Percentiles rank a stretch among this genome's conserved stretches.
Evolutionary conservation across 2,113 vertebrate genomes (phyloP).

Genomic region (Poecile atricapillus): DNA sequence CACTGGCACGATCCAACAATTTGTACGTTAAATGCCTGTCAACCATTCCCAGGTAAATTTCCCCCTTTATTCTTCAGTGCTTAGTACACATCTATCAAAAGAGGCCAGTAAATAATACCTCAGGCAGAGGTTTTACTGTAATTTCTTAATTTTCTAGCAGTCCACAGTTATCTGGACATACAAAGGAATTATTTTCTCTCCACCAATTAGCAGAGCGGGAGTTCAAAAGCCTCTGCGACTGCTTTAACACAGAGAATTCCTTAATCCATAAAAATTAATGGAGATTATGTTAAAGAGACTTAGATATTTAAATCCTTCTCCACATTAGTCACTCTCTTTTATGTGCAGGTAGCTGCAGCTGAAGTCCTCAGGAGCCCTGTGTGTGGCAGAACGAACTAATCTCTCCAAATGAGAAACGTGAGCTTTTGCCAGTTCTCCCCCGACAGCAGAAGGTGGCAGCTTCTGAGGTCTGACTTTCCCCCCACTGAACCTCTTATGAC

Average conservation of each 20-base stretch:
- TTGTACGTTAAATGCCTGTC: background rate
- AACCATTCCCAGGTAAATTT: background rate
- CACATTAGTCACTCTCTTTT: slow-evolving; percentile 5
- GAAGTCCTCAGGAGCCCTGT: background rate
- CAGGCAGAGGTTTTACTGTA: background rate
- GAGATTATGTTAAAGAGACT: slow-evolving; percentile 49
- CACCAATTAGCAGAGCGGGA: slow-evolving; percentile 20
- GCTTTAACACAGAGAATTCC: slow-evolving; percentile 22
- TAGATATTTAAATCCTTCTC: slow-evolving; percentile 42
- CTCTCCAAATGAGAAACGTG: background rate
- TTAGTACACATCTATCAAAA: background rate
- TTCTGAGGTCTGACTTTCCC: background rate
- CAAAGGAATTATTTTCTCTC: slow-evolving; percentile 35
- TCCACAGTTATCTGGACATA: slow-evolving; percentile 11
- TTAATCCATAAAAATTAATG: slow-evolving; percentile 55
- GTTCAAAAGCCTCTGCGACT: background rate
- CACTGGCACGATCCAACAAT: background rate
- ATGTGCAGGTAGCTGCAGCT: slow-evolving; percentile 5
- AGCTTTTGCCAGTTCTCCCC: background rate
- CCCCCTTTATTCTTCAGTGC: background rate
- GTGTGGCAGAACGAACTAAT: background rate
- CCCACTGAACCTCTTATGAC: background rate
- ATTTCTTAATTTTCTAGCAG: slow-evolving; percentile 10
- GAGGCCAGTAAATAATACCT: background rate
- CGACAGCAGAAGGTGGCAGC: background rate